These are phyloP conservation scores for Spisula solida DNA, from an alignment of 2,888 invertebrate species.

Conservation along the genomic window DNA sequence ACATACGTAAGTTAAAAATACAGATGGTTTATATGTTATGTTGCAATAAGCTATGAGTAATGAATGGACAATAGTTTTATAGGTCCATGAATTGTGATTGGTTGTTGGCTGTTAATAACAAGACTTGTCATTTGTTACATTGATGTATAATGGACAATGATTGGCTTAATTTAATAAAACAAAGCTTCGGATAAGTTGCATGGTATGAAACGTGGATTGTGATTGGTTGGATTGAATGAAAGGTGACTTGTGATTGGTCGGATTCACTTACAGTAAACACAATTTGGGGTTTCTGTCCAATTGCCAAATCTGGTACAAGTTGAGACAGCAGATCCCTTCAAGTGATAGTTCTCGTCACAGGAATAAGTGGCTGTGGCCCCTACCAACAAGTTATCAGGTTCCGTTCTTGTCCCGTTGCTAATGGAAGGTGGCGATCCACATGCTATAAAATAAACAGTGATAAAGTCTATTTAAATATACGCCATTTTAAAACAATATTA, in stretches of 20 bases:
- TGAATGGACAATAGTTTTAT: no score
- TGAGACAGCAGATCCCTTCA: constrained; percentile 10
- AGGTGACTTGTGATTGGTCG: neutral
- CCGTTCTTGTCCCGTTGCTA: neutral
- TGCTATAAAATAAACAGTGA: neutral
- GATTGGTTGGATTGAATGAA: neutral
- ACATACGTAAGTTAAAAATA: no score
- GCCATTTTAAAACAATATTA: no score
- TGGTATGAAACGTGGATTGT: neutral
- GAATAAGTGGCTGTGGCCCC: constrained; percentile 38
- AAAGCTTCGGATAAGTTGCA: no score
- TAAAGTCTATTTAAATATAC: no score
- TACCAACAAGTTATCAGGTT: neutral
- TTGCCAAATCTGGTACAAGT: constrained; percentile 31
- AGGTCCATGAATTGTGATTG: no score
- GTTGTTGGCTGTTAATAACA: no score
- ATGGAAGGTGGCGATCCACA: neutral
- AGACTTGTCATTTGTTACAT: no score
- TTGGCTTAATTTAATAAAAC: no score
- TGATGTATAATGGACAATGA: neutral
- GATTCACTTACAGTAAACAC: neutral
- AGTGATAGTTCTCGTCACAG: neutral
- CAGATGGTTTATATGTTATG: no score
- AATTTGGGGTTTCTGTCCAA: constrained; percentile 28
- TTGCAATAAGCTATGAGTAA: no score